Base-by-base conservation (phyloP, 2,797 vertebrate genomes). In the Harpagifer antarcticus region DNA sequence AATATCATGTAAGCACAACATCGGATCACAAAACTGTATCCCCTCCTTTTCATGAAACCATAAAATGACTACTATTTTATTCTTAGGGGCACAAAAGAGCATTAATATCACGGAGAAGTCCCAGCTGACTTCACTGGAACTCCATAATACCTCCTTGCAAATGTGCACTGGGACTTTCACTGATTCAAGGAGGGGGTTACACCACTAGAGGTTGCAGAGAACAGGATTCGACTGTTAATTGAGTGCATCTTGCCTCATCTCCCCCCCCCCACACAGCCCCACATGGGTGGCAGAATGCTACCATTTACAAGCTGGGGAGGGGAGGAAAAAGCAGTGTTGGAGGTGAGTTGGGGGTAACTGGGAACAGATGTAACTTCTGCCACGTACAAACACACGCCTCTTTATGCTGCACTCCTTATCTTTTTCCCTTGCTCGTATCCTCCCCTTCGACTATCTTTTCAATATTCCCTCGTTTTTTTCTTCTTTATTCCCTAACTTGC, bases 351-450 rank as follows among this genome's bases (percentile, higher is more conserved):
- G 69, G 80, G 70, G 64, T 91, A 94, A 95, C 85, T 90, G 70
- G 79, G 88, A 91, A 72, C 94, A 96, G 92, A 94, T 93, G 92
- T 86, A 90, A 72, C 85, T 91, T 83, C 82, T 86, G 89, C 91
- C 92, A 93, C 91, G 87, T 90, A 90, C 72, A 75, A 64, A 71
- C 69, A 68, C 67, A 37, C 19, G 0, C 56, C 14, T 77, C 9
- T 72, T 68, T 72, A 85, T 81, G 60, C 70, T 69, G 43, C 20
- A 69, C 15, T 37, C 43, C 11, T 31, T 71, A 60, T 67, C 72
- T 71, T 54, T 53, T 54, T 53, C 37, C 31, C 48, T 74, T 23
- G 50, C 56, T 64, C 20, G 15, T 76, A 58, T 78, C 42, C 71
- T 85, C 65, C 44, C 10, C 37, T 78, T 53, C 40, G 17, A 76